A percentile compares a stretch with the other conserved stretches of the same genome.
These are phyloP conservation scores for Synanceia verrucosa DNA, from an alignment of 2,797 vertebrate species.

Conservation along the genomic window DNA sequence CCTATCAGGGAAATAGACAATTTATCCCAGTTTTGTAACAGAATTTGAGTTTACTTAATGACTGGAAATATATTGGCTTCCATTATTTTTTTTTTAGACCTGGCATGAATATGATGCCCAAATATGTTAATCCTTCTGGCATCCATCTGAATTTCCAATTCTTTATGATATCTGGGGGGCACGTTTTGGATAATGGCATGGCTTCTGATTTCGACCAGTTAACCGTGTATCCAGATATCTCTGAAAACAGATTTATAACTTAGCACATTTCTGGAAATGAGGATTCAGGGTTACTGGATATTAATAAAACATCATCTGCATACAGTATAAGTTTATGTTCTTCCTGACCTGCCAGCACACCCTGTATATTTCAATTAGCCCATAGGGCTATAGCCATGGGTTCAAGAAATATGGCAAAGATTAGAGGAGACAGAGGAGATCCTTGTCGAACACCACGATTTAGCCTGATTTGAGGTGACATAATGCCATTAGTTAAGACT, in stretches of 20 bases:
- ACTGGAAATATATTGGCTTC: too few species aligned
- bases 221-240: not conserved
- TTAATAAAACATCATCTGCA: not conserved
- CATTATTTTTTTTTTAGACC: too few species aligned
- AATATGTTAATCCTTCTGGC: too few species aligned
- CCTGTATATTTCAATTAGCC: not conserved
- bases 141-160: not conserved
- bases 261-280: not conserved
- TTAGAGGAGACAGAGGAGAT: too few species aligned
- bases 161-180: not conserved
- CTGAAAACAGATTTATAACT: not conserved
- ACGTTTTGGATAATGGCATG: not conserved
- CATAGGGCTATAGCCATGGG: not conserved
- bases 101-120: too few species aligned
- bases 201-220: not conserved
- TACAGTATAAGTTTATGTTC: not conserved
- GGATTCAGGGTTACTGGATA: not conserved
- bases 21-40: too few species aligned
- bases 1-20: too few species aligned
- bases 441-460: too few species aligned
- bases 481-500: too few species aligned
- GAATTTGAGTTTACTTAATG: too few species aligned
- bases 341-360: not conserved
- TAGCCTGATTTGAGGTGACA: too few species aligned
- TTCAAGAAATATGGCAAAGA: too few species aligned